Conservation (phyloP, 2,888 invertebrate genomes). For the Ceramica pisi region DNA sequence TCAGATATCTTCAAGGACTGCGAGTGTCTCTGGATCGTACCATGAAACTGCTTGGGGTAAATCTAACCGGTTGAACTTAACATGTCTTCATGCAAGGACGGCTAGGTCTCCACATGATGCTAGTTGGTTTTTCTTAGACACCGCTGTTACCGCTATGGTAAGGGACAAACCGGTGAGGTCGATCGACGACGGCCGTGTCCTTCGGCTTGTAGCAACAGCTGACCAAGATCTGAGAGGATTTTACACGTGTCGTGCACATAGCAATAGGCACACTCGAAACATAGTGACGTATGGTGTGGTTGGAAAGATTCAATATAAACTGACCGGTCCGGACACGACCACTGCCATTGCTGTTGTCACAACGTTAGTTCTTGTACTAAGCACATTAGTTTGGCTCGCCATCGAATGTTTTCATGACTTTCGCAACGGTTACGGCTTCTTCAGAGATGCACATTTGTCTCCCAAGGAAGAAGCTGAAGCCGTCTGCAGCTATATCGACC, state of each 20-base stretch:
- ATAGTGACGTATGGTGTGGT: slow-evolving; percentile 86
- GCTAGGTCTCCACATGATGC: slow-evolving; percentile 73
- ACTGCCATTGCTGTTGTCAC: slow-evolving; percentile 81
- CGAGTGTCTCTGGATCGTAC: slow-evolving; percentile 85
- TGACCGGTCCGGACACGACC: slow-evolving; percentile 78
- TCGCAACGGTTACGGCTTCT: slow-evolving; percentile 84
- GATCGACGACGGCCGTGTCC: slow-evolving; percentile 80
- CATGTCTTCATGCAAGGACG: slow-evolving; percentile 82
- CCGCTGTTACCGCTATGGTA: slow-evolving; percentile 67
- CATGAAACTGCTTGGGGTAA: slow-evolving; percentile 84
- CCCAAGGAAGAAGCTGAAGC: slow-evolving; percentile 84
- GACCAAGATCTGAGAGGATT: slow-evolving; percentile 82
- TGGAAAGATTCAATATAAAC: slow-evolving; percentile 77
- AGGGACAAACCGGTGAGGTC: slow-evolving; percentile 74
- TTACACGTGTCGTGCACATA: slow-evolving; percentile 84
- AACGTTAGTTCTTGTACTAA: slow-evolving; percentile 78
- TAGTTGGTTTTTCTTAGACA: slow-evolving; percentile 83
- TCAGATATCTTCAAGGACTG: slow-evolving; percentile 84
- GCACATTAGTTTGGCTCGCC: slow-evolving; percentile 81
- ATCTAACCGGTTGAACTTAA: slow-evolving; percentile 82
- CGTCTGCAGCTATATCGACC: slow-evolving; percentile 83
- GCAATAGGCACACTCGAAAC: slow-evolving; percentile 77
- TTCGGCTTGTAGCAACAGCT: slow-evolving; percentile 78
- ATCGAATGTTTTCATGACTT: slow-evolving; percentile 83
- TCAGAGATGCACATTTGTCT: slow-evolving; percentile 81